Evolutionary conservation across 2,797 vertebrate species (phyloP).

Genomic region (Anas bernieri): DNA sequence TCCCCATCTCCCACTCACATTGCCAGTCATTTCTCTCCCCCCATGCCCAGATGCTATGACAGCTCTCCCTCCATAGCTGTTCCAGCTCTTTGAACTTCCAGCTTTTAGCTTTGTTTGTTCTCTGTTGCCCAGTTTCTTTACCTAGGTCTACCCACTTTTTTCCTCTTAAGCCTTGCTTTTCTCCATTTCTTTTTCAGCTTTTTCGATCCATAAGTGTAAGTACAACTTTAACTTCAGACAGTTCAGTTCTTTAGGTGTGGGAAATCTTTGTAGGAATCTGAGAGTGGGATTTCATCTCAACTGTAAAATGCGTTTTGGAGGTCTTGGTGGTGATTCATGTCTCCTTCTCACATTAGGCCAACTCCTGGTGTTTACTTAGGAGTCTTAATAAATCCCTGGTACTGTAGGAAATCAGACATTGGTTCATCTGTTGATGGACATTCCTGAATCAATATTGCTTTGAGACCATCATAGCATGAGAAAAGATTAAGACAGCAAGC

Average conservation of each 20-base stretch:
- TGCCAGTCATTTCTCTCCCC: not conserved
- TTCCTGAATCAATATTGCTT: not conserved
- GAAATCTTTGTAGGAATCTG: not conserved
- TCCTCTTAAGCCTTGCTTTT: not conserved
- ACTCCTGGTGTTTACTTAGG: not conserved
- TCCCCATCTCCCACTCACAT: not conserved
- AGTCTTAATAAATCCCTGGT: not conserved
- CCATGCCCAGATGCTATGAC: not conserved
- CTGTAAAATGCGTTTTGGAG: not conserved
- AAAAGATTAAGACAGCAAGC: not conserved
- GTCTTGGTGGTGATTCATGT: not conserved
- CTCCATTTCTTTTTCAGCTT: not conserved
- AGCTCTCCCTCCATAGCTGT: not conserved
- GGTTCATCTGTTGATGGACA: not conserved
- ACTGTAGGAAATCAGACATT: not conserved
- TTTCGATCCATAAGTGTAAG: not conserved
- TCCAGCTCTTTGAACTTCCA: not conserved
- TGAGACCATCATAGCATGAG: not conserved
- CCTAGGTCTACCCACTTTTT: not conserved
- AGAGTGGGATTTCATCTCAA: not conserved
- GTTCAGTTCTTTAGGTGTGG: not conserved
- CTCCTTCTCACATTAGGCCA: not conserved
- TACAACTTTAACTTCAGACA: not conserved
- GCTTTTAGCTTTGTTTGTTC: not conserved
- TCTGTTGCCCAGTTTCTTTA: not conserved